Percentiles rank a stretch among this genome's conserved stretches.
Conservation (phyloP, 2,888 invertebrate species). For the Smittia sp. region DNA sequence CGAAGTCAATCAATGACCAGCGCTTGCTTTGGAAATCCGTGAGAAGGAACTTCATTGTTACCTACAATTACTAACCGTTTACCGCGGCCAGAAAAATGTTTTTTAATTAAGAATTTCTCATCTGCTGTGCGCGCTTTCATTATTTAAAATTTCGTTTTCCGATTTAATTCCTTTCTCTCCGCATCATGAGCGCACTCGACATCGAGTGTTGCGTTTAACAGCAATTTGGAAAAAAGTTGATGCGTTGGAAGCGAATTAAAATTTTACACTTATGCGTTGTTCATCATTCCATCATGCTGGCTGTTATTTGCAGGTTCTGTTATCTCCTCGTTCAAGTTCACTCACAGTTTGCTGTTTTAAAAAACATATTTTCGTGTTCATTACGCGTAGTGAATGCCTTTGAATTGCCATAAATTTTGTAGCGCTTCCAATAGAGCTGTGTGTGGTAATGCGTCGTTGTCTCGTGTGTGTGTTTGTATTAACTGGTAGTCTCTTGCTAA, state of each 20-base stretch:
- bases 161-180: neutral
- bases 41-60: neutral
- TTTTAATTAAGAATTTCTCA: conserved; percentile 14
- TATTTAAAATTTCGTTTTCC: neutral
- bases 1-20: no score
- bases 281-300: conserved; percentile 37
- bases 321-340: conserved; percentile 36
- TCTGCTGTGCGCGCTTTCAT: neutral
- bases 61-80: neutral
- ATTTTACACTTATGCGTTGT: conserved; percentile 13
- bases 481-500: conserved; percentile 25
- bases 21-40: no score
- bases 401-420: conserved; percentile 4
- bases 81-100: neutral
- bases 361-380: neutral
- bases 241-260: neutral
- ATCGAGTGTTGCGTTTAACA: conserved; percentile 6
- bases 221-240: neutral
- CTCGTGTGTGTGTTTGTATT: neutral
- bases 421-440: conserved; percentile 14
- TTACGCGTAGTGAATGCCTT: neutral
- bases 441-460: conserved; percentile 36
- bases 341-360: conserved; percentile 20
- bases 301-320: conserved; percentile 34
- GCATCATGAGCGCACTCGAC: neutral